These are phyloP conservation scores for Streptopelia turtur DNA, from an alignment of 2,797 vertebrate species.

Conservation along the genomic window DNA sequence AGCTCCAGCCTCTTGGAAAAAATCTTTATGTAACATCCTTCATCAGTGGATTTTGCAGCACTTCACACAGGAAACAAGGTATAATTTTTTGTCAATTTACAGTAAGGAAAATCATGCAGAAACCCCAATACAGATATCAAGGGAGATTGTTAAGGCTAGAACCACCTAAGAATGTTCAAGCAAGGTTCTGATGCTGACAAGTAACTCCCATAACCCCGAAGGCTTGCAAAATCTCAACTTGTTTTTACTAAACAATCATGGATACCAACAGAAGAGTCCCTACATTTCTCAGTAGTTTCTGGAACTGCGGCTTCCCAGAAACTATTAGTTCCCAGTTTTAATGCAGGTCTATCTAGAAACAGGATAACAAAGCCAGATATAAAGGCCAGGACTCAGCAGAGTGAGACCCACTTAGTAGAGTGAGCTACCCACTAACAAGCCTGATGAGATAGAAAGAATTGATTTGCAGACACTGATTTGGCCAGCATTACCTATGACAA, in stretches of 20 bases:
- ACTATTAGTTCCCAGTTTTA: neutral
- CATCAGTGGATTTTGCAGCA: neutral
- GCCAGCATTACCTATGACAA: neutral
- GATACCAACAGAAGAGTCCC: neutral
- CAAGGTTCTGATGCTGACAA: neutral
- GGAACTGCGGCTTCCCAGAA: neutral
- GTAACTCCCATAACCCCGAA: neutral
- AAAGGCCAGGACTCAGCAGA: neutral
- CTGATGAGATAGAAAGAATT: neutral
- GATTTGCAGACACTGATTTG: neutral
- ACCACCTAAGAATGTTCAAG: neutral
- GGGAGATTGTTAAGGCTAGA: neutral
- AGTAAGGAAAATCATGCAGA: neutral
- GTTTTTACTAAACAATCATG: neutral
- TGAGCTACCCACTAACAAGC: rapidly evolving
- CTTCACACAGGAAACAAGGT: neutral
- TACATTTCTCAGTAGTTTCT: neutral
- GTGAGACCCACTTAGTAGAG: neutral
- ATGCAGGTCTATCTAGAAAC: neutral
- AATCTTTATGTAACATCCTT: neutral
- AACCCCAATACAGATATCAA: neutral
- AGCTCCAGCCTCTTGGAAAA: neutral
- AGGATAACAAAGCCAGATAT: neutral
- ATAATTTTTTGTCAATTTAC: neutral
- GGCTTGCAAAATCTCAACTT: neutral